Percentiles rank a stretch among this genome's conserved stretches.
These are phyloP conservation scores for Tretioscincus oriximinensis DNA, from an alignment of 2,113 vertebrate species.

Conservation along the genomic window DNA sequence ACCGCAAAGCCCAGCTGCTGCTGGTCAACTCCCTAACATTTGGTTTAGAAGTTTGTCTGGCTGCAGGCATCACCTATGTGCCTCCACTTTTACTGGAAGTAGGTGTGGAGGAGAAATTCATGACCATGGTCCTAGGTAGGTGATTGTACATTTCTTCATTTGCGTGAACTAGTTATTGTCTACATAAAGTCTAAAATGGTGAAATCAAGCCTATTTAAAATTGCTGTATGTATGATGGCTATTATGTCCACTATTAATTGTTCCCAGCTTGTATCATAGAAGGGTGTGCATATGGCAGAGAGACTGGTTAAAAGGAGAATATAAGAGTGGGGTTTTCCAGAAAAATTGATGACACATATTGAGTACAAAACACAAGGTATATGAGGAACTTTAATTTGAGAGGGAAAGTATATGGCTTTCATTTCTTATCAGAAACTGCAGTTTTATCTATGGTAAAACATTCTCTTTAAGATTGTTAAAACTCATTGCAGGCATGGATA, in stretches of 20 bases:
- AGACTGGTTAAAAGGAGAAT: background rate
- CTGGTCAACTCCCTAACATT: slow-evolving; percentile 84
- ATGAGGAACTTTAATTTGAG: background rate
- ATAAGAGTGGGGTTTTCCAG: background rate
- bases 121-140: slow-evolving; percentile 90
- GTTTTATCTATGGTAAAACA: background rate
- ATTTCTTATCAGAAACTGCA: background rate
- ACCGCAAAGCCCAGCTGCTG: slow-evolving; percentile 74
- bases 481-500: background rate
- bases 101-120: slow-evolving; percentile 86
- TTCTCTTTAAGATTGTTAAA: background rate
- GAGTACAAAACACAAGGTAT: background rate
- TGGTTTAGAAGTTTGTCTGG: slow-evolving; percentile 87
- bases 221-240: background rate
- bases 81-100: slow-evolving; percentile 84
- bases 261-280: background rate
- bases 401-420: background rate
- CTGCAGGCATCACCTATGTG: slow-evolving; percentile 82
- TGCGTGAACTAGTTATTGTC: accelerated
- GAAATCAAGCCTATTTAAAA: background rate
- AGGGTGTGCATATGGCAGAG: background rate
- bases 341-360: background rate
- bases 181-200: accelerated
- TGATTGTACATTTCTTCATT: background rate
- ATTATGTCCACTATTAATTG: background rate